phyloP scores from a whole-genome alignment of 2,888 invertebrate species.

The Myopa tessellatipennis region DNA sequence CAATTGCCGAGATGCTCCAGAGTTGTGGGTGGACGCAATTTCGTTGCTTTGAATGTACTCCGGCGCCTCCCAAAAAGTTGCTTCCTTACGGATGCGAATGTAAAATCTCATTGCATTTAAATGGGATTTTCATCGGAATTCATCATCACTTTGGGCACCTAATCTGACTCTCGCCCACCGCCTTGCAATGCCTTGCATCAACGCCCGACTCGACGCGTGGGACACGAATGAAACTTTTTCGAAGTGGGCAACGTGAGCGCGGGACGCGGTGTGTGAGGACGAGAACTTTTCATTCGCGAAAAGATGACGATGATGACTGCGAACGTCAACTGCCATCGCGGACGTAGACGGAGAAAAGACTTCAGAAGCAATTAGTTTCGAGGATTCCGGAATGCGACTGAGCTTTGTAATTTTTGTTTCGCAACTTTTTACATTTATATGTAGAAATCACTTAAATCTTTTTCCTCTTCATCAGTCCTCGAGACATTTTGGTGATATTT shows the following conservation, averaged over 20 bases:
- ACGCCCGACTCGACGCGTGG: slow-evolving; percentile 26
- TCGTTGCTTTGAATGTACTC: background rate
- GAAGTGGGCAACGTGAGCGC: background rate
- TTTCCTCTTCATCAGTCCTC: no score
- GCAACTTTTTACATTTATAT: slow-evolving; percentile 25
- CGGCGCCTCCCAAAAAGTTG: background rate
- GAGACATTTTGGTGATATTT: background rate
- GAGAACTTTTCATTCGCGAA: slow-evolving; percentile 23
- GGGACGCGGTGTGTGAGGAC: background rate
- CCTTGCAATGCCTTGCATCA: background rate
- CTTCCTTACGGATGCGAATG: slow-evolving; percentile 49
- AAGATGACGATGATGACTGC: slow-evolving; percentile 9
- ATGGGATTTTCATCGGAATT: slow-evolving; percentile 48
- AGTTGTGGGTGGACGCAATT: slow-evolving; percentile 2
- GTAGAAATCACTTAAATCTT: slow-evolving; percentile 16
- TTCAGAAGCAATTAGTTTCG: slow-evolving; percentile 7
- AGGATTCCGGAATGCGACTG: slow-evolving; percentile 10
- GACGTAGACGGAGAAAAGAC: background rate
- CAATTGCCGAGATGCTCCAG: background rate
- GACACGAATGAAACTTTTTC: slow-evolving; percentile 34
- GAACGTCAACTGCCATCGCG: background rate
- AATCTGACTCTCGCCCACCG: slow-evolving; percentile 26
- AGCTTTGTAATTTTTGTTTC: slow-evolving; percentile 14
- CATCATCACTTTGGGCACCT: slow-evolving; percentile 39
- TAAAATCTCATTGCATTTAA: slow-evolving; percentile 58